Evolutionary conservation across 2,797 vertebrate species (phyloP).

Genomic region (Pseudochaenichthys georgianus): DNA sequence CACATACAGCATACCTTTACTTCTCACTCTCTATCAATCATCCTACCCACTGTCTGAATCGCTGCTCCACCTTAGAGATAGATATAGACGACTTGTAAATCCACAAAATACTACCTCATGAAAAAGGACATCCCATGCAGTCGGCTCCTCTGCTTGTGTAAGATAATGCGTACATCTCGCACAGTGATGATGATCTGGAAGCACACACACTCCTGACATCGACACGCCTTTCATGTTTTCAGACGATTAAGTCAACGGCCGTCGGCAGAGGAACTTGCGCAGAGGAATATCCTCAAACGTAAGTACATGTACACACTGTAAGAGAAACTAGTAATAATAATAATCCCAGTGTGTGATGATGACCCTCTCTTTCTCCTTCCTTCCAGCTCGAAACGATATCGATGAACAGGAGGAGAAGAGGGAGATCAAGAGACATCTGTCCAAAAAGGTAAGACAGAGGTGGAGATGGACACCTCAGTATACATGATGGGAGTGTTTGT

Average conservation of each 20-base stretch:
- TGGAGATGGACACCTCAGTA: constrained; percentile 13
- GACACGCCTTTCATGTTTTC: constrained; percentile 71
- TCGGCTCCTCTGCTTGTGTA: constrained; percentile 1
- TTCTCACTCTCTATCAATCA: constrained; percentile 9
- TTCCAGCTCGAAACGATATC: constrained; percentile 94
- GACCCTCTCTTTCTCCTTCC: neutral
- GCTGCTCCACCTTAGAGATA: neutral
- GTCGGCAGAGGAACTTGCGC: constrained; percentile 96
- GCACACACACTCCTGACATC: constrained; percentile 27
- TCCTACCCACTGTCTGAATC: neutral
- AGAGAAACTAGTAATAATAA: neutral
- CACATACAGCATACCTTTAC: neutral
- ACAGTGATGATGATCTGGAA: constrained; percentile 13
- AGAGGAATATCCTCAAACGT: constrained; percentile 99
- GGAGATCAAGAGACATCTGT: constrained; percentile 96
- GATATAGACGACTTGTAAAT: neutral
- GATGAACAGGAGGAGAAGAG: constrained; percentile 98
- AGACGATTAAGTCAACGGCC: constrained; percentile 98
- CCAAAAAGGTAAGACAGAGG: constrained; percentile 90
- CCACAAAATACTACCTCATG: constrained; percentile 24
- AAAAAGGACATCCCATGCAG: neutral
- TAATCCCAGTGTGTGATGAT: constrained; percentile 13
- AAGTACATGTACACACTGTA: constrained; percentile 67
- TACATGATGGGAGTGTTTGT: neutral
- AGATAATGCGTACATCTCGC: neutral